These are phyloP conservation scores for Taenaris catops DNA, from an alignment of 2,888 invertebrate species.

Conservation along the genomic window DNA sequence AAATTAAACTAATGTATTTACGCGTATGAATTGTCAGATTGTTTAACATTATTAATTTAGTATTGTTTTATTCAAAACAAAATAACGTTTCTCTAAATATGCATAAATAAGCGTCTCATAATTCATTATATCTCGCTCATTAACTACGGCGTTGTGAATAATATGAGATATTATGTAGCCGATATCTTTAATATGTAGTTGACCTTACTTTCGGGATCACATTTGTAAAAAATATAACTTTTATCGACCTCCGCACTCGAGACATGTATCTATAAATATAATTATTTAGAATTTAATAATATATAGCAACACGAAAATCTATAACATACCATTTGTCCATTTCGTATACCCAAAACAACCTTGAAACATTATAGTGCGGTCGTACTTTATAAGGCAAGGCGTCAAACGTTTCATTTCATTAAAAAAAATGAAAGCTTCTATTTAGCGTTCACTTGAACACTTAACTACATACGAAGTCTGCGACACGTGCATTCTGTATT, in stretches of 20 bases:
- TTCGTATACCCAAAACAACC: background rate
- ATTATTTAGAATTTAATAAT: too few relatives aligned
- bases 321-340: background rate
- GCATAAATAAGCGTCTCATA: too few relatives aligned
- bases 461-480: slow-evolving; percentile 18
- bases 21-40: too few relatives aligned
- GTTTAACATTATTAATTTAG: too few relatives aligned
- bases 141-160: too few relatives aligned
- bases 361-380: slow-evolving; percentile 4
- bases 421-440: slow-evolving; percentile 23
- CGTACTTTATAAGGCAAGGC: background rate
- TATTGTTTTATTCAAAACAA: too few relatives aligned
- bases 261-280: too few relatives aligned
- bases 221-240: background rate
- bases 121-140: too few relatives aligned
- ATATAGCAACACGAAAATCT: too few relatives aligned
- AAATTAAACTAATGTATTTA: too few relatives aligned
- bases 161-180: background rate
- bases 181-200: slow-evolving; percentile 1
- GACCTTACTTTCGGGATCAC: slow-evolving; percentile 2
- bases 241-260: too few relatives aligned
- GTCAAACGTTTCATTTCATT: slow-evolving; percentile 3
- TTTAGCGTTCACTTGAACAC: slow-evolving; percentile 12
- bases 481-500: slow-evolving; percentile 22
- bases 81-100: too few relatives aligned